Percentiles rank a stretch among this genome's conserved stretches.
Evolutionary conservation across 2,113 vertebrate species (phyloP).

Genomic region (Ranitomeya variabilis): DNA sequence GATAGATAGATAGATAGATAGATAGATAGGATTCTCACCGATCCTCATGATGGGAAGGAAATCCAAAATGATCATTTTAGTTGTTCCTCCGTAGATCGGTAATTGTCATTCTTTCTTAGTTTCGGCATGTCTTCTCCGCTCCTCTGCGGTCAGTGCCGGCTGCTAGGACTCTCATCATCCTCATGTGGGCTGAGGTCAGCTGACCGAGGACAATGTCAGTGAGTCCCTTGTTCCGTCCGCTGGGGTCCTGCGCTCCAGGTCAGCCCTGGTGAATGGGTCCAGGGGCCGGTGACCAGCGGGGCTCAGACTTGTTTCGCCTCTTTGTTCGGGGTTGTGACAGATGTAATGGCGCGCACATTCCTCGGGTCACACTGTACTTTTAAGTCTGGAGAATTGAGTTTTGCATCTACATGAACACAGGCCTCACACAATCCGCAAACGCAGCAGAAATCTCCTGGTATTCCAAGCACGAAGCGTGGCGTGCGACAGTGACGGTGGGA

Average conservation of each 20-base stretch:
- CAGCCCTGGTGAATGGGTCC: slow-evolving; percentile 34
- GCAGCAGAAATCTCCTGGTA: slow-evolving; percentile 3
- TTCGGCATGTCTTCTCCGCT: background rate
- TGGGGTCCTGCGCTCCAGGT: background rate
- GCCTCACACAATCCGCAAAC: background rate
- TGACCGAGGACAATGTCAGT: slow-evolving; percentile 29
- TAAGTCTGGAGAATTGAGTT: background rate
- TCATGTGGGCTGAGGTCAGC: slow-evolving; percentile 50
- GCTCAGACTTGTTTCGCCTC: slow-evolving; percentile 33
- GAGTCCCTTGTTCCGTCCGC: background rate
- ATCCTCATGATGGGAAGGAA: background rate
- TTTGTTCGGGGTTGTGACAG: slow-evolving; percentile 45
- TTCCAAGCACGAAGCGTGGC: background rate
- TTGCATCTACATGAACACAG: slow-evolving; percentile 26
- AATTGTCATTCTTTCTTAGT: background rate
- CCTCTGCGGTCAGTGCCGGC: background rate
- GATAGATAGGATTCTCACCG: background rate
- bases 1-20: slow-evolving; percentile 2
- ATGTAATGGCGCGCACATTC: slow-evolving; percentile 43
- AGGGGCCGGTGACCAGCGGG: slow-evolving; percentile 29
- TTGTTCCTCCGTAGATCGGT: background rate
- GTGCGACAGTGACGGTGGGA: background rate
- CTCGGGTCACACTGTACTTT: slow-evolving; percentile 32
- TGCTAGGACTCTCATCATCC: background rate
- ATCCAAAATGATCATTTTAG: background rate